These are phyloP conservation scores for Odocoileus virginianus DNA, from an alignment of 2,113 vertebrate genomes.

Conservation along the genomic window DNA sequence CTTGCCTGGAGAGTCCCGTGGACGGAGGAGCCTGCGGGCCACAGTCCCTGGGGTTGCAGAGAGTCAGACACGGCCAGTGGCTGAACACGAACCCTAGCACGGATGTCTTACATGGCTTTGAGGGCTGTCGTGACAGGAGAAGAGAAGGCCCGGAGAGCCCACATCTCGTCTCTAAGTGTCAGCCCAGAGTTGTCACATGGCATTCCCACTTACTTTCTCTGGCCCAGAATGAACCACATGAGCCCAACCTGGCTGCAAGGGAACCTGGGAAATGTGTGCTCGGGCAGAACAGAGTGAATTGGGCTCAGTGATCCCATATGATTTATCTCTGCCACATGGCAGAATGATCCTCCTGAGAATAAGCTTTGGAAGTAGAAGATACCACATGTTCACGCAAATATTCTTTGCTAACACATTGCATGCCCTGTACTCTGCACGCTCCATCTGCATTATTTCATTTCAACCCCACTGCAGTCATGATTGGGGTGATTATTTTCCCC, in stretches of 20 bases:
- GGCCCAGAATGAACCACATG: neutral
- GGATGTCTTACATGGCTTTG: neutral
- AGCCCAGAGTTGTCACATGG: neutral
- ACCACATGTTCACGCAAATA: neutral
- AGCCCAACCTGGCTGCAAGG: neutral
- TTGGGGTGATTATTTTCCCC: neutral
- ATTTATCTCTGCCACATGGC: neutral
- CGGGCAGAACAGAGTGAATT: neutral
- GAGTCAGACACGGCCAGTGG: neutral
- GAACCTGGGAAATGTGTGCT: neutral
- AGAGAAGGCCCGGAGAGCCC: neutral
- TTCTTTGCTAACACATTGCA: neutral
- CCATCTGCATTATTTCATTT: neutral
- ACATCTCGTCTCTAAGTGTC: fast-evolving
- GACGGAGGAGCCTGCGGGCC: neutral
- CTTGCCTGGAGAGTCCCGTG: neutral
- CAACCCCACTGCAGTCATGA: fast-evolving
- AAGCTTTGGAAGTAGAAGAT: neutral
- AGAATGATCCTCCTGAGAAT: neutral
- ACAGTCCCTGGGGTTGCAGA: neutral
- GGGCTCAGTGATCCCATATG: fast-evolving
- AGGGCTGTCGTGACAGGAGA: neutral
- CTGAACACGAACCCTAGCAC: neutral
- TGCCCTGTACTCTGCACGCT: fast-evolving
- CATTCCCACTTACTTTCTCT: neutral